These are phyloP conservation scores for Paralichthys olivaceus DNA, from an alignment of 2,113 vertebrate species.

Conservation along the genomic window DNA sequence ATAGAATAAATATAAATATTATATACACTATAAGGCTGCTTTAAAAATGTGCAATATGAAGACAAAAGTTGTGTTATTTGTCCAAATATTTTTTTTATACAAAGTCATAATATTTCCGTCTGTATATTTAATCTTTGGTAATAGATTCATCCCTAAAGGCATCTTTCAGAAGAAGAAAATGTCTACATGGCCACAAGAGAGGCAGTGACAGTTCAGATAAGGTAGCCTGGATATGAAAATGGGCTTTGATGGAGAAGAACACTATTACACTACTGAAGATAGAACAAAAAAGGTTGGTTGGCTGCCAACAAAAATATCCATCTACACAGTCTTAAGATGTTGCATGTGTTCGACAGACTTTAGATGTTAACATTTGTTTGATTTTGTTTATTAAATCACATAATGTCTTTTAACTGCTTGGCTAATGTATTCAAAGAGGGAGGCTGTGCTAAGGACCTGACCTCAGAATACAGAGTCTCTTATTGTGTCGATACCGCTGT, in stretches of 20 bases:
- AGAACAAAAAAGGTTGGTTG: conserved; percentile 14
- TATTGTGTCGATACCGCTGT: conserved; percentile 21
- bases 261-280: neutral
- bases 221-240: conserved; percentile 4
- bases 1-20: too few relatives aligned
- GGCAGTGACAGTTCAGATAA: conserved; percentile 12
- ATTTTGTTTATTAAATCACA: conserved; percentile 42
- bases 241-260: neutral
- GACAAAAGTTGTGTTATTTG: neutral
- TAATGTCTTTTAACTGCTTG: conserved; percentile 35
- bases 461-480: conserved; percentile 41
- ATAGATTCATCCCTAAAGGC: neutral
- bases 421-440: conserved; percentile 38
- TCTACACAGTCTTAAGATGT: conserved; percentile 22
- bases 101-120: neutral
- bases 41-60: neutral
- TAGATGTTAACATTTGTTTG: conserved; percentile 39
- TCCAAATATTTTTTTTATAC: neutral
- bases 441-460: conserved; percentile 29
- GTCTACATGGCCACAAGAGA: neutral
- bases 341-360: conserved; percentile 40
- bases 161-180: neutral
- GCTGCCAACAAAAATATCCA: conserved; percentile 21
- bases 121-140: neutral
- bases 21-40: neutral